Conservation (phyloP, 2,113 vertebrate species). For the Prietella phreatophila region DNA sequence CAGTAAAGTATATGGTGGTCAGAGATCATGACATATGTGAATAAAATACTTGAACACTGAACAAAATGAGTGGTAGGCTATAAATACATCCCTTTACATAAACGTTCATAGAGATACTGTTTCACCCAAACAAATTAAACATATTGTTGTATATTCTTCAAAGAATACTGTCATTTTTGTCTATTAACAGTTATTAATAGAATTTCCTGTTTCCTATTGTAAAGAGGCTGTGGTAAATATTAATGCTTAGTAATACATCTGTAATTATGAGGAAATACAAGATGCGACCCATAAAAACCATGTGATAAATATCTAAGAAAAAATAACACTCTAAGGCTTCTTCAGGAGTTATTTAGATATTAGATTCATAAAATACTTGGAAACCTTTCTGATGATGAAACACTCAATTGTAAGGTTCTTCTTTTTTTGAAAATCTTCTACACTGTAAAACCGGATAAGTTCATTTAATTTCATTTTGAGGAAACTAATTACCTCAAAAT, state of each 20-base stretch:
- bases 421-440: not conserved
- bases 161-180: not conserved
- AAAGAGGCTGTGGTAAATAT: not conserved
- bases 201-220: not conserved
- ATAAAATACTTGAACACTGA: slow-evolving; percentile 2
- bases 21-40: not conserved
- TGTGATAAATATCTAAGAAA: not conserved
- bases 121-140: not conserved
- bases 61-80: not conserved
- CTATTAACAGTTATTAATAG: not conserved
- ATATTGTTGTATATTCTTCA: not conserved
- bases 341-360: not conserved
- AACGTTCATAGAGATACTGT: no score
- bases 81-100: not conserved
- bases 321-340: not conserved
- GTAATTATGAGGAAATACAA: not conserved
- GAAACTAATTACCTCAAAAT: no score
- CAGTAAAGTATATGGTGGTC: not conserved
- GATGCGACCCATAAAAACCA: not conserved
- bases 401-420: not conserved
- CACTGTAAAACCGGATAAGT: no score
- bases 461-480: no score
- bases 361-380: not conserved
- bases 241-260: not conserved
- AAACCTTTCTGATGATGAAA: not conserved